Evolutionary conservation across 2,113 vertebrate genomes (phyloP), one percentile per base, ranked within the genome.

Genomic region (Hypanus sabinus): DNA sequence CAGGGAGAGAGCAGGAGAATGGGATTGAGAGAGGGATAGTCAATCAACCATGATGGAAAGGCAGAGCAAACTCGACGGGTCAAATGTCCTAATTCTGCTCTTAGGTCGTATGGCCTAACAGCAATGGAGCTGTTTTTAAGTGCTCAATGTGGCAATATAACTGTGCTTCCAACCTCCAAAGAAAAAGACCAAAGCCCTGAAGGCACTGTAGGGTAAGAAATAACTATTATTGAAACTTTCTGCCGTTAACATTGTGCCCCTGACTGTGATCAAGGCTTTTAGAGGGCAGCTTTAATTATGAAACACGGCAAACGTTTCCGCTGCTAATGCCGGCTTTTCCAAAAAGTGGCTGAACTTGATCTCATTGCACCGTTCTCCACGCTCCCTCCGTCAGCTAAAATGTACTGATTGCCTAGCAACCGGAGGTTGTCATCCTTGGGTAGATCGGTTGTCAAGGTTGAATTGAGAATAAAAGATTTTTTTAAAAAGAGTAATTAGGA

Each of bases 401-500:
- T 73, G 36, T 14, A 38, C 36, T 87, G 11, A 30, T 73, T 73
- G 91, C 70, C 60, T 93, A 73, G 68, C 20, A 27, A 55, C 70
- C 27, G 5, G 5, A 75, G 33, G 16, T 73, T 73, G 38, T 46
- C 38, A 27, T 55, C 33, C 38, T 93, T 46, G 70, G 91, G 55
- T 36, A 55, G 91, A 55, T 30, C 14, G 68, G 36, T 75, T 55
- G 14, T 11, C 3, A 18, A 27, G 38, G 68, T 10, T 71, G 38
- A 93, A 93, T 46, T 73, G 91, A 93, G 70, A 73, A 93, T 27
- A 73, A 71, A 75, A 75, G 91, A 22, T 93, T 93, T 46, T 46
- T 46, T 46, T 3, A 30, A 93, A 93, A 55, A 65, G 65, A 55
- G 65, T 93, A 93, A 93, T 75, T 93, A 93, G 55, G 68, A 93